Base-by-base conservation (phyloP, 2,888 invertebrate species). In the Sinelater perroti region DNA sequence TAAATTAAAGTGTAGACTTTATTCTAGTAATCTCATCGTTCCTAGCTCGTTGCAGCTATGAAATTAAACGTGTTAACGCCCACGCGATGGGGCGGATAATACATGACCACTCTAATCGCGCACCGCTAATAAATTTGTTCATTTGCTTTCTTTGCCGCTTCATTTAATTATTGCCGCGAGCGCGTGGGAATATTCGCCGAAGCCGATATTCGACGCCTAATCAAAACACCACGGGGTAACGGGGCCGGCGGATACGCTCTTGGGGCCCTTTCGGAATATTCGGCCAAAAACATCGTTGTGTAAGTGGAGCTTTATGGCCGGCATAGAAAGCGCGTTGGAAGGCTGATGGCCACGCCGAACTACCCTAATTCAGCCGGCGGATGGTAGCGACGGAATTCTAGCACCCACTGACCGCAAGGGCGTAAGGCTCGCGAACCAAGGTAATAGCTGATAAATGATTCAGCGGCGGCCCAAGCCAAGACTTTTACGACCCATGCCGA, bases 381-480 rank as follows among this genome's bases (percentile, higher is more conserved):
- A 53, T 47, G 58, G 45, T 47, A 42, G 46, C 31, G 38, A 53
- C 40, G 45, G 57, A 31, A 26, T 30, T 10, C 52, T 30, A 40
- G 49, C 58, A 54, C 55, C 53, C 55, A 64, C 60, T 62, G 64
- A 60, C 62, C 61, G 46, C 60, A 60, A 63, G 63, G 58, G 60
- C 64, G 63, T 61, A 62, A 62, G 64, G 50, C 62, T 65, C 62
- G 63, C 64, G 64, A 62, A 64, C 63, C 60, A 66, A 69, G 66
- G 70, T 71, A 71, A 71, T 70, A 69, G 65, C 74, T 75, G 70
- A 75, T 76, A 75, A 76, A 76, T 75, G 73, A 75, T 76, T 75
- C 75, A 75, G 68, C 66, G 67, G 64, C 67, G 70, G 73, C 70
- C 69, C 68, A 40, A 62, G 56, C 55, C 49, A 61, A 63, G 61